A percentile compares a stretch with the other conserved stretches of the same genome.
phyloP scores from a whole-genome alignment of 2,113 vertebrate genomes.

The Dermatemys mawii region DNA sequence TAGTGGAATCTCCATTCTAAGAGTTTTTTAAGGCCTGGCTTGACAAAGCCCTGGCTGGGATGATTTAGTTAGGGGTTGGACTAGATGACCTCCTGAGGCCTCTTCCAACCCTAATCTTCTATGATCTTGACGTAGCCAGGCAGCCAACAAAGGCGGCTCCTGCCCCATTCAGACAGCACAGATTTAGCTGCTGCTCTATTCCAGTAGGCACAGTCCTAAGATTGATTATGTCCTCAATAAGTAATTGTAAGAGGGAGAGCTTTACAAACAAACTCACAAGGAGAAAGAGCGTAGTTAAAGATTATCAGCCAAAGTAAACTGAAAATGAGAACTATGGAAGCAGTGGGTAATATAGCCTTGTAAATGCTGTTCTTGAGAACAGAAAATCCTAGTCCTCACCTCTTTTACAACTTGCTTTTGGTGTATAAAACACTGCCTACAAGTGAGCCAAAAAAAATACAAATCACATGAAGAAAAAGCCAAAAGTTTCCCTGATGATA shows the following conservation, averaged over 20 bases:
- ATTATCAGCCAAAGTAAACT: background rate
- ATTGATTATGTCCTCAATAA: background rate
- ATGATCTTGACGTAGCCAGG: background rate
- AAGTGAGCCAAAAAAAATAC: background rate
- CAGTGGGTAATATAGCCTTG: background rate
- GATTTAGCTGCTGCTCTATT: background rate
- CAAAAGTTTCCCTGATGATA: constrained; percentile 14
- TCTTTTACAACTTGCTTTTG: background rate
- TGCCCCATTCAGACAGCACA: background rate
- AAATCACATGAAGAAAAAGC: background rate
- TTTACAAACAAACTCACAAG: background rate
- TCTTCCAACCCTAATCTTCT: too few species aligned
- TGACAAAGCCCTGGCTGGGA: too few species aligned
- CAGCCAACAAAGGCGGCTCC: background rate
- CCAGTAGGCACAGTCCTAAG: background rate
- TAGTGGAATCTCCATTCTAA: too few species aligned
- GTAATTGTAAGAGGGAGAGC: background rate
- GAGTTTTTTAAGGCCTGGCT: too few species aligned
- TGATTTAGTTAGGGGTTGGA: too few species aligned
- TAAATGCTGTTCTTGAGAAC: background rate
- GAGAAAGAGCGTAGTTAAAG: background rate
- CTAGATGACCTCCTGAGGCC: too few species aligned
- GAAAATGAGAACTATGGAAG: background rate
- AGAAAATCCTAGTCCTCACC: background rate
- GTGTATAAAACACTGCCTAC: background rate